Conservation (phyloP, 2,113 vertebrate genomes). For the Pan paniscus region DNA sequence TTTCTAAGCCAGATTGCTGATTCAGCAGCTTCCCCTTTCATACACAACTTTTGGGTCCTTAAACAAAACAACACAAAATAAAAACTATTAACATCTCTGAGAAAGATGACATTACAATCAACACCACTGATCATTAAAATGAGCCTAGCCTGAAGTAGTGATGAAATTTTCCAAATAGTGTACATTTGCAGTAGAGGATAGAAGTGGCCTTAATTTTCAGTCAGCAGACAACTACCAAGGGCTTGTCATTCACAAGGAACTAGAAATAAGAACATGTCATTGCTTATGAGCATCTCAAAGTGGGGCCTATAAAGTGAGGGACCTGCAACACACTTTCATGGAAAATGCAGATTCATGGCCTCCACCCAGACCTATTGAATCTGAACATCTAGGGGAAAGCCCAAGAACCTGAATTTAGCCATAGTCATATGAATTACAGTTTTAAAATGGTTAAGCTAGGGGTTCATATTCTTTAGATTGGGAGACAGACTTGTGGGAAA, state of each 20-base stretch:
- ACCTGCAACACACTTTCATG: background rate
- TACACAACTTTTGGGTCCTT: background rate
- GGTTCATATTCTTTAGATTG: background rate
- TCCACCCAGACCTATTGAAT: background rate
- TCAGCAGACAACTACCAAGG: background rate
- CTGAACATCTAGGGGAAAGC: background rate
- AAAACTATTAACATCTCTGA: background rate
- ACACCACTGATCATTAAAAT: background rate
- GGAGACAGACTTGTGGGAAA: background rate
- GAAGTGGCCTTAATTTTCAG: background rate
- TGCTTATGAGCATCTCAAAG: background rate
- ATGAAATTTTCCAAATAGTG: background rate
- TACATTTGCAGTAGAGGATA: background rate
- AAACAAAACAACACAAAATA: background rate
- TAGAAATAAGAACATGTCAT: background rate
- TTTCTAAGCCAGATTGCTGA: conserved; percentile 36
- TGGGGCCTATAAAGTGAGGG: background rate
- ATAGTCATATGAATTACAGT: too few relatives aligned
- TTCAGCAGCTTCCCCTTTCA: conserved; percentile 15
- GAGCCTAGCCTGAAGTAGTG: background rate
- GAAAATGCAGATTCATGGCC: background rate
- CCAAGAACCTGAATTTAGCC: background rate
- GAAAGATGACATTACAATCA: background rate
- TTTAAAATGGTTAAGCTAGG: background rate
- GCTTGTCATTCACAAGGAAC: background rate